Evolutionary conservation across 35 echinoderm and acorn worm genomes (phyloP).

Genomic region (Heliocidaris erythrogramma): DNA sequence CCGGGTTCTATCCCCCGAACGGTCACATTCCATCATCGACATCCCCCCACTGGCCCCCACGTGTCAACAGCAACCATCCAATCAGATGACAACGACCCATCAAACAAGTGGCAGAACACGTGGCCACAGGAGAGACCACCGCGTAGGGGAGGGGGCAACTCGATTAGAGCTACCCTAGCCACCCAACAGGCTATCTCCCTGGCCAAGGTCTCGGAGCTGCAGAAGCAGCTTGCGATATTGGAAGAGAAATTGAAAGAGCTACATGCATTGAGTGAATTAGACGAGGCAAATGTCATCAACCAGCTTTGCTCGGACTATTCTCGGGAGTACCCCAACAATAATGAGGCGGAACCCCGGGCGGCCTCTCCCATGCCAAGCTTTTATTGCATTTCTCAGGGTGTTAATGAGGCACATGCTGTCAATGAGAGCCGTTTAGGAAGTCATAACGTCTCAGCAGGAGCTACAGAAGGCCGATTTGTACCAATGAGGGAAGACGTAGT

Average conservation of each 20-base stretch:
- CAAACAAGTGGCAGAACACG: conserved; percentile 52
- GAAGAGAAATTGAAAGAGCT: conserved; percentile 44
- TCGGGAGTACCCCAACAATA: conserved; percentile 31
- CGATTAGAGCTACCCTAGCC: conserved; percentile 13
- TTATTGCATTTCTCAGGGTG: conserved; percentile 55
- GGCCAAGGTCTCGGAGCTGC: conserved; percentile 41
- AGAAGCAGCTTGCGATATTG: conserved; percentile 42
- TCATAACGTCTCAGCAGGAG: conserved; percentile 19
- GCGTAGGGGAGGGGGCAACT: conserved; percentile 28
- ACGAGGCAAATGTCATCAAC: conserved; percentile 9
- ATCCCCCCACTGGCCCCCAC: not conserved
- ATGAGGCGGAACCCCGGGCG: conserved; percentile 9
- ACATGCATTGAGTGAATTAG: conserved; percentile 28
- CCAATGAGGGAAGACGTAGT: not conserved
- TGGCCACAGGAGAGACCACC: conserved; percentile 20
- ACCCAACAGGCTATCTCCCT: conserved; percentile 41
- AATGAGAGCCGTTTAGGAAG: conserved; percentile 27
- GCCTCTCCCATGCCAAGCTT: conserved; percentile 45
- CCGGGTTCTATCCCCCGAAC: not conserved
- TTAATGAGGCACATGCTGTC: conserved; percentile 27
- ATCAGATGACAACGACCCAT: not conserved
- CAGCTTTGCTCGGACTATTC: not conserved
- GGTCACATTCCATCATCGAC: not conserved
- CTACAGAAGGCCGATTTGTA: not conserved
- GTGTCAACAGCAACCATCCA: conserved; percentile 1